Evolutionary conservation across 2,888 invertebrate species (phyloP).

Genomic region (Embidobia sp.): DNA sequence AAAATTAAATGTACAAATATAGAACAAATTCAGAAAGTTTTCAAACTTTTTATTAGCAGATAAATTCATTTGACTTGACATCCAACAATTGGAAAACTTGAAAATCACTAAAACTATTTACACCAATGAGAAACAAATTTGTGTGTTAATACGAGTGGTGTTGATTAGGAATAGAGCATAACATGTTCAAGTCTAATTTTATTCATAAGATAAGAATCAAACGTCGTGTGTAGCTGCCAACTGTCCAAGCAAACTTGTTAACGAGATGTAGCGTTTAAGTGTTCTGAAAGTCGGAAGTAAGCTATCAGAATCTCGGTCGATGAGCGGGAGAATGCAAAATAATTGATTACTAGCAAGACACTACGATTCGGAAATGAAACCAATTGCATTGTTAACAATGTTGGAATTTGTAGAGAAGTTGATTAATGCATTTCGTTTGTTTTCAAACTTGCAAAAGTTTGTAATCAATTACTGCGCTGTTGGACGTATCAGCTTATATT

Average conservation of each 20-base stretch:
- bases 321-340: slow-evolving; percentile 59
- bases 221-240: slow-evolving; percentile 40
- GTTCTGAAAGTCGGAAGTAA: slow-evolving; percentile 37
- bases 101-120: too few relatives aligned
- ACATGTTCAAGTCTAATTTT: slow-evolving; percentile 20
- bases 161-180: background rate
- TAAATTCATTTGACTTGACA: too few relatives aligned
- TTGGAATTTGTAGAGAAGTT: too few relatives aligned
- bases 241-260: slow-evolving; percentile 43
- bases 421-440: too few relatives aligned
- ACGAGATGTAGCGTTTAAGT: slow-evolving; percentile 30
- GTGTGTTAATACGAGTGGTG: background rate
- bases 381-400: slow-evolving; percentile 58
- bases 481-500: too few relatives aligned
- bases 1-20: too few relatives aligned
- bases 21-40: too few relatives aligned
- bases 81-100: too few relatives aligned
- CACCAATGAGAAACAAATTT: too few relatives aligned
- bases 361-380: slow-evolving; percentile 72
- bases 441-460: too few relatives aligned
- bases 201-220: slow-evolving; percentile 33
- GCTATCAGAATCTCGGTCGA: slow-evolving; percentile 41
- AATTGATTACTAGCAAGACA: slow-evolving; percentile 73
- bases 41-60: too few relatives aligned
- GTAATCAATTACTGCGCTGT: too few relatives aligned